A percentile compares a stretch with the other conserved stretches of the same genome.
Conservation (phyloP, 2,888 invertebrate species). For the Bombylius major region DNA sequence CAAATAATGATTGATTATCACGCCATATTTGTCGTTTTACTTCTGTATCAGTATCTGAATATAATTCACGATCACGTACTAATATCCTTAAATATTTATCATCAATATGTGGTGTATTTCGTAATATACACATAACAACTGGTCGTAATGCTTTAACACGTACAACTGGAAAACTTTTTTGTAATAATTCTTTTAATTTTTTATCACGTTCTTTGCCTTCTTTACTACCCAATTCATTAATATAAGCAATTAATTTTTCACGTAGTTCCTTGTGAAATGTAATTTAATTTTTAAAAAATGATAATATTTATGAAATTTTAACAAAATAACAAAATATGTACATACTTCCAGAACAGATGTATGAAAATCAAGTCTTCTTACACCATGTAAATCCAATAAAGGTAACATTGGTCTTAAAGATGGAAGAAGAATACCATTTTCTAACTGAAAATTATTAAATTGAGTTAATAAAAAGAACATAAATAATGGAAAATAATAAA, state of each 20-base stretch:
- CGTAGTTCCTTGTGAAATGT: slow-evolving; percentile 41
- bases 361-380: slow-evolving; percentile 86
- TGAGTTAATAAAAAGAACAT: no score
- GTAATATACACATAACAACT: slow-evolving; percentile 87
- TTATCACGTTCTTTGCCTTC: slow-evolving; percentile 62
- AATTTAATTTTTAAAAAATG: not conserved
- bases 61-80: slow-evolving; percentile 77
- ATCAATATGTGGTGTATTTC: slow-evolving; percentile 86
- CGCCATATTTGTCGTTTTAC: slow-evolving; percentile 98
- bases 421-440: slow-evolving; percentile 83
- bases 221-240: slow-evolving; percentile 68
- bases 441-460: slow-evolving; percentile 41
- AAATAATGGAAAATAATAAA: slow-evolving; percentile 1
- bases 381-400: slow-evolving; percentile 85
- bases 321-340: not conserved
- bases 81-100: slow-evolving; percentile 69
- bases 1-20: slow-evolving; percentile 90
- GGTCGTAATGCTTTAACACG: slow-evolving; percentile 82
- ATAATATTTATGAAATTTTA: not conserved
- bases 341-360: slow-evolving; percentile 69
- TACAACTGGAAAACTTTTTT: slow-evolving; percentile 89
- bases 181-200: slow-evolving; percentile 76
- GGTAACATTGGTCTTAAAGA: slow-evolving; percentile 91
- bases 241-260: slow-evolving; percentile 63
- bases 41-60: slow-evolving; percentile 88